These are phyloP conservation scores for Scatophagus argus DNA, from an alignment of 2,113 vertebrate species.

Conservation along the genomic window DNA sequence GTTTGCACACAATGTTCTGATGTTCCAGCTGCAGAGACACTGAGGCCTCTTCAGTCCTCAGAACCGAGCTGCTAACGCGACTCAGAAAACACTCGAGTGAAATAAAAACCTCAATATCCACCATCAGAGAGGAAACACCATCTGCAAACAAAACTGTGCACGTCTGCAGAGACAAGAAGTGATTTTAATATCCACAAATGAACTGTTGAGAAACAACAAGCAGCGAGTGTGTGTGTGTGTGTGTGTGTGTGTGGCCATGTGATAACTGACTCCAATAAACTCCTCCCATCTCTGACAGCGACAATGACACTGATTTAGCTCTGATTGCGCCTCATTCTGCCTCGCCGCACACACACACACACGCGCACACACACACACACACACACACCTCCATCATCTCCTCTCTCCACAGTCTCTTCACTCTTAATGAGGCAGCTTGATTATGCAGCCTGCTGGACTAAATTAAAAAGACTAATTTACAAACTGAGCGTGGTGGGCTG, in stretches of 20 bases:
- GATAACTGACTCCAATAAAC: constrained; percentile 51
- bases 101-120: too few relatives aligned
- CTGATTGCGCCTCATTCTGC: constrained; percentile 46
- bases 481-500: constrained; percentile 51
- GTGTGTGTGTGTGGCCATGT: constrained; percentile 8
- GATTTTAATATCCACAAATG: constrained; percentile 7
- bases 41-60: too few relatives aligned
- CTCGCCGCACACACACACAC: constrained; percentile 17
- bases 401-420: constrained; percentile 53
- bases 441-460: constrained; percentile 64
- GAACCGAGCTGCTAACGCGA: too few relatives aligned
- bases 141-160: not conserved
- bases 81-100: not conserved
- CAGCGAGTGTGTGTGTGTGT: not conserved
- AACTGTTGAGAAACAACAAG: not conserved
- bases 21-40: too few relatives aligned
- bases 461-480: constrained; percentile 69
- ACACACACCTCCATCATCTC: constrained; percentile 36
- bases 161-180: constrained; percentile 9
- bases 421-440: constrained; percentile 66
- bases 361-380: constrained; percentile 6
- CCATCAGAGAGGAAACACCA: not conserved
- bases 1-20: too few relatives aligned
- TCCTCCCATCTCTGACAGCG: constrained; percentile 26
- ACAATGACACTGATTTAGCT: constrained; percentile 48